These are phyloP conservation scores for Microhierax caerulescens DNA, from an alignment of 2,797 vertebrate species.

Conservation along the genomic window DNA sequence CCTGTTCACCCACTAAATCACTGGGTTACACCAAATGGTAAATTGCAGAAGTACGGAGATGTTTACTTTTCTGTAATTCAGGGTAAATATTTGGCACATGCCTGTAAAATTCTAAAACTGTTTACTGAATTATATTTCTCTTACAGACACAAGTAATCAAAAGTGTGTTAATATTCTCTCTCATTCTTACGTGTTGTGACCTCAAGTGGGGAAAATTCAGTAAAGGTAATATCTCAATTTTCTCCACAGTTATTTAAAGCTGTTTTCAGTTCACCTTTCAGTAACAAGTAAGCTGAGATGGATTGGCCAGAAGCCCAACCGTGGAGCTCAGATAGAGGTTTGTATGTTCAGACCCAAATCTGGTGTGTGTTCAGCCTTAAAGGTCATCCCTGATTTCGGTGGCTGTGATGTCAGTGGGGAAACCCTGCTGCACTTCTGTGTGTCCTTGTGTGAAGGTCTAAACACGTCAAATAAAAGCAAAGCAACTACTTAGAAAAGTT, in stretches of 20 bases:
- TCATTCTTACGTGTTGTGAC: not conserved
- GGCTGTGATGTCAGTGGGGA: constrained; percentile 52
- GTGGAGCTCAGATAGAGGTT: not conserved
- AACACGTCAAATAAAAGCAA: not conserved
- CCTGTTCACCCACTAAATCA: not conserved
- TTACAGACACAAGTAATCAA: not conserved
- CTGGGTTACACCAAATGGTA: not conserved
- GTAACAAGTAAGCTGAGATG: not conserved
- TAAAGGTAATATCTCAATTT: not conserved
- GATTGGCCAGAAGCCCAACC: not conserved
- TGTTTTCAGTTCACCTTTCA: constrained; percentile 18
- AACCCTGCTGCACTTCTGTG: constrained; percentile 22
- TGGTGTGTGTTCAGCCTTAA: constrained; percentile 8
- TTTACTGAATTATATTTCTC: not conserved
- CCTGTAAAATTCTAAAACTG: not conserved
- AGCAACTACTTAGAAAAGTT: not conserved
- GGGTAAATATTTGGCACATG: not conserved
- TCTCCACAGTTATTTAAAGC: not conserved
- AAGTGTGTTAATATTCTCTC: not conserved
- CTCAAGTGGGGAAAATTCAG: not conserved
- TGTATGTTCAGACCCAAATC: not conserved
- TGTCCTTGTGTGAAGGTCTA: not conserved
- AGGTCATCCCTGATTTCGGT: constrained; percentile 26
- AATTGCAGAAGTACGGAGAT: not conserved
- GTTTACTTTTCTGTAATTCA: not conserved